Conservation (phyloP, 2,888 invertebrate species). For the Diogma glabrata region DNA sequence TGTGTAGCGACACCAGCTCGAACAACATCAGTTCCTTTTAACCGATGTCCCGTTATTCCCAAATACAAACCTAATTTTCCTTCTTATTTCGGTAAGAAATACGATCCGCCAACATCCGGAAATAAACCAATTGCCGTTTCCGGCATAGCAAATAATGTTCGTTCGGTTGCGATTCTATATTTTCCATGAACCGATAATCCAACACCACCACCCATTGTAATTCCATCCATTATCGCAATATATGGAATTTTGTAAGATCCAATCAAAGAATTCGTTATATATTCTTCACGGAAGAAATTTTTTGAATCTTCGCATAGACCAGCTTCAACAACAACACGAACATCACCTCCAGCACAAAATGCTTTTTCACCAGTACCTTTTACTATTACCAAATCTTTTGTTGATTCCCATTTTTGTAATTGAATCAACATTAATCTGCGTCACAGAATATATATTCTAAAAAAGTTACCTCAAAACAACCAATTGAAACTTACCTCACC, state of each 20-base stretch:
- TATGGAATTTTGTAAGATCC: slow-evolving; percentile 83
- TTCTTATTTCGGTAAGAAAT: slow-evolving; percentile 75
- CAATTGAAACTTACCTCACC: slow-evolving; percentile 54
- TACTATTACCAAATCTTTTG: slow-evolving; percentile 54
- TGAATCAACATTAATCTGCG: slow-evolving; percentile 56
- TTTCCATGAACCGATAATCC: slow-evolving; percentile 90
- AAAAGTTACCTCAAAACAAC: neutral
- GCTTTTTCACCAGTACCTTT: slow-evolving; percentile 83
- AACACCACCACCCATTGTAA: slow-evolving; percentile 96
- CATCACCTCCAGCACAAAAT: slow-evolving; percentile 98
- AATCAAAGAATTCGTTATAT: slow-evolving; percentile 74
- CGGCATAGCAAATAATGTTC: slow-evolving; percentile 94
- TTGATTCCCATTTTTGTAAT: slow-evolving; percentile 65
- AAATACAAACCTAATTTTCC: slow-evolving; percentile 82
- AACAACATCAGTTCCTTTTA: slow-evolving; percentile 67
- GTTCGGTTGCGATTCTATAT: slow-evolving; percentile 89
- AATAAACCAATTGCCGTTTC: slow-evolving; percentile 97
- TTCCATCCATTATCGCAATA: slow-evolving; percentile 67
- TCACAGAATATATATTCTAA: neutral
- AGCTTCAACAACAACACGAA: slow-evolving; percentile 60
- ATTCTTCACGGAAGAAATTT: slow-evolving; percentile 78
- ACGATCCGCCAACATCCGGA: slow-evolving; percentile 93
- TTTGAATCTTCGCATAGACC: slow-evolving; percentile 45
- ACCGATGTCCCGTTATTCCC: slow-evolving; percentile 73
- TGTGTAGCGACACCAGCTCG: slow-evolving; percentile 92